phyloP scores from a whole-genome alignment of 1,140 invertebrate species.

The Lithobius niger region DNA sequence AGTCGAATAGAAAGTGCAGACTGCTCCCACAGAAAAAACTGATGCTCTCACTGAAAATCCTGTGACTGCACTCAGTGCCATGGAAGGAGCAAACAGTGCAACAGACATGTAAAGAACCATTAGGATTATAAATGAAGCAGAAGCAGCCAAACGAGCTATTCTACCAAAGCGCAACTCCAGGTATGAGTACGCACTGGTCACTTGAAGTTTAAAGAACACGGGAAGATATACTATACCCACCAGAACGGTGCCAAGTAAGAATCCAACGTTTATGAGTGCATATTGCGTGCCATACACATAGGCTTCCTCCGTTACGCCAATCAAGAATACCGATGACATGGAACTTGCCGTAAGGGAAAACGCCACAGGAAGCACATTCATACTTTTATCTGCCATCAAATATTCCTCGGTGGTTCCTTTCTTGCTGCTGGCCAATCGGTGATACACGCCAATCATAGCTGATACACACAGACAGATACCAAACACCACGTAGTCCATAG shows the following conservation, averaged over 20 bases:
- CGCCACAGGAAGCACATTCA: constrained; percentile 61
- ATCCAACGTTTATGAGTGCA: constrained; percentile 55
- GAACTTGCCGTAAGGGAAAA: constrained; percentile 85
- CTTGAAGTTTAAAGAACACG: constrained; percentile 71
- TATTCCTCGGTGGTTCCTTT: constrained; percentile 79
- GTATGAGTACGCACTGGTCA: constrained; percentile 79
- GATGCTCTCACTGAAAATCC: too few species aligned
- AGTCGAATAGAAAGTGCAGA: too few species aligned
- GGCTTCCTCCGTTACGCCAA: constrained; percentile 74
- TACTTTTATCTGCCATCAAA: constrained; percentile 58
- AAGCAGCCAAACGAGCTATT: too few species aligned
- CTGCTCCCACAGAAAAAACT: too few species aligned
- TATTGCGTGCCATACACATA: constrained; percentile 71
- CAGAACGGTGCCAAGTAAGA: constrained; percentile 61
- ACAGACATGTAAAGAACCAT: too few species aligned
- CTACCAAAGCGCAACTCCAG: too few species aligned
- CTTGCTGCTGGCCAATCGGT: constrained; percentile 65
- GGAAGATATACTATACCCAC: constrained; percentile 74
- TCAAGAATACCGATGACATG: constrained; percentile 84
- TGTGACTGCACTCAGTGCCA: too few species aligned
- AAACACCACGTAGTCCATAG: constrained; percentile 55
- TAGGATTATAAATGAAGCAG: too few species aligned
- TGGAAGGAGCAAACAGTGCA: too few species aligned
- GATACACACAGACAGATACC: constrained; percentile 45
- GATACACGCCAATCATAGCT: constrained; percentile 60